A percentile compares a stretch with the other conserved stretches of the same genome.
Evolutionary conservation across 2,797 vertebrate genomes (phyloP).

Genomic region (Poecilia velifera): DNA sequence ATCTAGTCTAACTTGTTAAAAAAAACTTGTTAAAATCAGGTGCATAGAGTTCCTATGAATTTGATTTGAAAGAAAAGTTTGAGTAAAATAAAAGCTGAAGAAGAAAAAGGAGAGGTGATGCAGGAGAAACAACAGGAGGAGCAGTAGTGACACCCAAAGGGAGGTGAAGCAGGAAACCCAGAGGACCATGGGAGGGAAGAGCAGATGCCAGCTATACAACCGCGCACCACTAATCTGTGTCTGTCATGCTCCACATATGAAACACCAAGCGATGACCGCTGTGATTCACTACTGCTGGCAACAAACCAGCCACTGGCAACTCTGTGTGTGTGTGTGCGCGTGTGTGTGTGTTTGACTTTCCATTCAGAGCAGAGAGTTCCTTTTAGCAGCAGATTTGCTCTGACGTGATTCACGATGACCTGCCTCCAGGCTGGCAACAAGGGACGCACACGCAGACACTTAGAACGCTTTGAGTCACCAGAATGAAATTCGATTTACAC

Average conservation of each 20-base stretch:
- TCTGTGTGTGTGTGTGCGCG: conserved; percentile 1
- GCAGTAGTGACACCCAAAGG: not conserved
- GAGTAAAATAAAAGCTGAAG: not conserved
- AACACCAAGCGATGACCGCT: conserved; percentile 71
- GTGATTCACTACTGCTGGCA: conserved; percentile 71
- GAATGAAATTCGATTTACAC: conserved; percentile 44
- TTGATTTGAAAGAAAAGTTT: not conserved
- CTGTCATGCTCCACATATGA: conserved; percentile 71
- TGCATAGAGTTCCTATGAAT: not conserved
- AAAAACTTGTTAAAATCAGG: not conserved
- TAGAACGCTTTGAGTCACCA: conserved; percentile 37
- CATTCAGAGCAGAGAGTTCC: conserved; percentile 41
- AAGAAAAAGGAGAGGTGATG: not conserved
- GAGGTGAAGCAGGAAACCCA: conserved; percentile 4
- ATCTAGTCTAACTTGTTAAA: too few relatives aligned
- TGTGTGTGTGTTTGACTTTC: conserved; percentile 27
- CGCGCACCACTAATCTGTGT: conserved; percentile 60
- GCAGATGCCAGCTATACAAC: conserved; percentile 50
- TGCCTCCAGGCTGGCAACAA: conserved; percentile 45
- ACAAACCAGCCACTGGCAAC: conserved; percentile 45
- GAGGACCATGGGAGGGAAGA: conserved; percentile 22
- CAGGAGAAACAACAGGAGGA: not conserved
- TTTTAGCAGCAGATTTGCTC: conserved; percentile 62
- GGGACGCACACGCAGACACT: conserved; percentile 43
- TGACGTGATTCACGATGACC: conserved; percentile 67